phyloP scores from a whole-genome alignment of 2,888 invertebrate species.

The Ectemnius lituratus region DNA sequence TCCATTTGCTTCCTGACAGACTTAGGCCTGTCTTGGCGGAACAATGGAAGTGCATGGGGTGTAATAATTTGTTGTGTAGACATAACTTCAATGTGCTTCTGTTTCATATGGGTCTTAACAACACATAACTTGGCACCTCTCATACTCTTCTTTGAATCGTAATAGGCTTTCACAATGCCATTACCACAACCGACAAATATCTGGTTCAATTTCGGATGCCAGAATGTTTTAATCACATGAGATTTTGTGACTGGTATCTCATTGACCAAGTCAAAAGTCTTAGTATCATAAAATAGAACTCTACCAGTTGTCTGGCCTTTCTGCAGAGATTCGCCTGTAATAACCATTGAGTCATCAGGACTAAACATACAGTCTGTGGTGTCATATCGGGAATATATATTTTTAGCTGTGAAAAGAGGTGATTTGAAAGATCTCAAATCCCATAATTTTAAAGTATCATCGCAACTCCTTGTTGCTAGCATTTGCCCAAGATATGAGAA shows the following conservation, averaged over 20 bases:
- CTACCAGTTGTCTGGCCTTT: conserved; percentile 83
- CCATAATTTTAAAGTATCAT: conserved; percentile 97
- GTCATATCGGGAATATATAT: conserved; percentile 91
- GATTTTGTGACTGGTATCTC: conserved; percentile 88
- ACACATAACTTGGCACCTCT: conserved; percentile 95
- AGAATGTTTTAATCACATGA: conserved; percentile 91
- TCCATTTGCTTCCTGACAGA: conserved; percentile 94
- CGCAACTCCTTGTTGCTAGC: conserved; percentile 90
- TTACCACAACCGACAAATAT: conserved; percentile 95
- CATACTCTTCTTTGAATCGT: conserved; percentile 91
- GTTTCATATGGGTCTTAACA: conserved; percentile 88
- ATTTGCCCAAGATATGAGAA: conserved; percentile 92
- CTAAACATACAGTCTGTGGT: conserved; percentile 90
- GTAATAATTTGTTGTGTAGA: conserved; percentile 96
- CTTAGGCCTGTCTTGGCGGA: conserved; percentile 93
- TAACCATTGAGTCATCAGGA: conserved; percentile 93
- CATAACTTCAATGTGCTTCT: conserved; percentile 91
- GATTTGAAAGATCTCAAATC: conserved; percentile 91
- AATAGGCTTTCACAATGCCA: conserved; percentile 93
- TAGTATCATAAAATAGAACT: conserved; percentile 88
- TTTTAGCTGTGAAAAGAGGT: conserved; percentile 84
- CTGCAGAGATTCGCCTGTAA: conserved; percentile 91
- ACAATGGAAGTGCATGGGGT: conserved; percentile 96
- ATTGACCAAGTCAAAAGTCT: conserved; percentile 86
- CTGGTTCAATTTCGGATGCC: conserved; percentile 99